Evolutionary conservation across 1,140 invertebrate genomes (phyloP).

Genomic region (Drosophila bocqueti): DNA sequence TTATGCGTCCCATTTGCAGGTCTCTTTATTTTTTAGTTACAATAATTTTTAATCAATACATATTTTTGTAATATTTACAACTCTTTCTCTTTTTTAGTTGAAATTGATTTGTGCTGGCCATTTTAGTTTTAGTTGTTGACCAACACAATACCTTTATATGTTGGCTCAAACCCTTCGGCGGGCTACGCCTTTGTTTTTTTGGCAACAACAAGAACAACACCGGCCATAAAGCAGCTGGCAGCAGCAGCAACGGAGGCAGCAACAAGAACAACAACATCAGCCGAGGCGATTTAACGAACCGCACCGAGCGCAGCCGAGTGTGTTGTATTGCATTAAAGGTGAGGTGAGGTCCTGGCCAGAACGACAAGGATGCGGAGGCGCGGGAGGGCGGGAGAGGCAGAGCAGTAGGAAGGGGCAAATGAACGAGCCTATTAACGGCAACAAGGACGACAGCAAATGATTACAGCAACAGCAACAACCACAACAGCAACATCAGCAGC

Average conservation of each 20-base stretch:
- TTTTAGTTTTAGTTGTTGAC: slow-evolving; percentile 5
- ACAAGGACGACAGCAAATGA: slow-evolving; percentile 74
- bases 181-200: slow-evolving; percentile 21
- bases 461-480: slow-evolving; percentile 63
- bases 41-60: too few species aligned
- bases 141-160: background rate
- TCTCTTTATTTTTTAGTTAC: too few species aligned
- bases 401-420: slow-evolving; percentile 51
- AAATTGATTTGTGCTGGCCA: background rate
- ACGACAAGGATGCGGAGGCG: background rate
- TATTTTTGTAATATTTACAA: too few species aligned
- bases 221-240: slow-evolving; percentile 39
- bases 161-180: background rate
- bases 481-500: slow-evolving; percentile 44
- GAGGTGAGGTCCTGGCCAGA: slow-evolving; percentile 46
- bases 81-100: background rate
- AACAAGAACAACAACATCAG: slow-evolving; percentile 16
- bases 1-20: too few species aligned
- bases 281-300: slow-evolving; percentile 77
- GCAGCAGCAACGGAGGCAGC: background rate
- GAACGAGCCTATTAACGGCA: slow-evolving; percentile 81
- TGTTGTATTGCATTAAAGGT: slow-evolving; percentile 82
- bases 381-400: background rate
- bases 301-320: slow-evolving; percentile 78
- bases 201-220: slow-evolving; percentile 30